A percentile compares a stretch with the other conserved stretches of the same genome.
Conservation (phyloP, 2,888 invertebrate genomes). For the Zygothrica quintamaculata region DNA sequence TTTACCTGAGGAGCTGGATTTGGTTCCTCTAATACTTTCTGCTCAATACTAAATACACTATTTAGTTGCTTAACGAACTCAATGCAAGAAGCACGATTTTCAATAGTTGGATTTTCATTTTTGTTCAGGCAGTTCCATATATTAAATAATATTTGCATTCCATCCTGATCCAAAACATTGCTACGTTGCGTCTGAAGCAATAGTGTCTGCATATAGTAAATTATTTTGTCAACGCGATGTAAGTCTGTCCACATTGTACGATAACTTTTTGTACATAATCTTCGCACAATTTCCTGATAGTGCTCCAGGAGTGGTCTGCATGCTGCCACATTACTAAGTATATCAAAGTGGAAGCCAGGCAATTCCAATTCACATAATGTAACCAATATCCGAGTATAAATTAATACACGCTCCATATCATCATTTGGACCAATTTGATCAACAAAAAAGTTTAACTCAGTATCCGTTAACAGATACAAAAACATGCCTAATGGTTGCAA, state of each 20-base stretch:
- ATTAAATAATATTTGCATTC: constrained; percentile 41
- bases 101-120: constrained; percentile 31
- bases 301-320: constrained; percentile 59
- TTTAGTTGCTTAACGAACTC: constrained; percentile 35
- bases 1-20: constrained; percentile 15
- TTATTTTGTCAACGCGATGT: constrained; percentile 45
- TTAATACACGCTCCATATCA: constrained; percentile 60
- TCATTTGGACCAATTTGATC: constrained; percentile 63
- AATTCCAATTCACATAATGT: constrained; percentile 66
- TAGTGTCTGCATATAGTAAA: constrained; percentile 54
- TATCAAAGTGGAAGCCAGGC: constrained; percentile 65
- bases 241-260: constrained; percentile 59
- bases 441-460: constrained; percentile 53
- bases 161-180: constrained; percentile 26
- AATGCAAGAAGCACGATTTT: constrained; percentile 31
- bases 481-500: constrained; percentile 68
- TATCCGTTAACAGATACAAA: constrained; percentile 51
- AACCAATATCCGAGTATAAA: constrained; percentile 64
- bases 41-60: constrained; percentile 31
- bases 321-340: constrained; percentile 48
- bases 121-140: constrained; percentile 47
- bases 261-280: constrained; percentile 83
- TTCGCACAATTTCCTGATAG: constrained; percentile 57
- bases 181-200: constrained; percentile 47
- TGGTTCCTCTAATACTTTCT: constrained; percentile 15